Conservation (phyloP, 2,797 vertebrate genomes). For the Mormyrus proboscirostris region DNA sequence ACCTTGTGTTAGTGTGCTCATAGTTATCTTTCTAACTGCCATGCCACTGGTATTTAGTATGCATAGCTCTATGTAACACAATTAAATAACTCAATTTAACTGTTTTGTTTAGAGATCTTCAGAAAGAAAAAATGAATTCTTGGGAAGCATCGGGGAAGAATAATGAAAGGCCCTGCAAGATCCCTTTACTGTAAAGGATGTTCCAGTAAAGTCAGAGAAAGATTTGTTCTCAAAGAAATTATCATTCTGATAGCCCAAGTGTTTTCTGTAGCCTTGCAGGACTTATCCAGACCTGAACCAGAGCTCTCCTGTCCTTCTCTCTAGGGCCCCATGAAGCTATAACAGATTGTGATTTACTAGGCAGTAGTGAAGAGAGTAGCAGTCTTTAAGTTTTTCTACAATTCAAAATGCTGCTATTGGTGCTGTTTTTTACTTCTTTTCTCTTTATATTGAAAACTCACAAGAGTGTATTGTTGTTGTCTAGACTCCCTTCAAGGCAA, state of each 20-base stretch:
- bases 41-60: not conserved
- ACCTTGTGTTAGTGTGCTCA: not conserved
- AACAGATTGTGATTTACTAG: constrained; percentile 5
- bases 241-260: not conserved
- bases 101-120: not conserved
- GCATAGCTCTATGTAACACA: not conserved
- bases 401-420: not conserved
- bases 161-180: not conserved
- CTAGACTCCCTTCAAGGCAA: not conserved
- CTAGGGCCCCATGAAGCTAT: not conserved
- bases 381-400: not conserved
- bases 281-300: not conserved
- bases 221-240: not conserved
- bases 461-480: not conserved
- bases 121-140: not conserved
- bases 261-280: not conserved
- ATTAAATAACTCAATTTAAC: not conserved
- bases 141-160: not conserved
- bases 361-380: not conserved
- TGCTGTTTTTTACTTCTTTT: not conserved
- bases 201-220: not conserved
- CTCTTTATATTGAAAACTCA: not conserved
- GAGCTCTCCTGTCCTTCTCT: not conserved
- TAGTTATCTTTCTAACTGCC: not conserved
- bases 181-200: not conserved